Percentiles rank a stretch among this genome's conserved stretches.
Conservation (phyloP, 2,797 vertebrate species). For the Girardinus metallicus region DNA sequence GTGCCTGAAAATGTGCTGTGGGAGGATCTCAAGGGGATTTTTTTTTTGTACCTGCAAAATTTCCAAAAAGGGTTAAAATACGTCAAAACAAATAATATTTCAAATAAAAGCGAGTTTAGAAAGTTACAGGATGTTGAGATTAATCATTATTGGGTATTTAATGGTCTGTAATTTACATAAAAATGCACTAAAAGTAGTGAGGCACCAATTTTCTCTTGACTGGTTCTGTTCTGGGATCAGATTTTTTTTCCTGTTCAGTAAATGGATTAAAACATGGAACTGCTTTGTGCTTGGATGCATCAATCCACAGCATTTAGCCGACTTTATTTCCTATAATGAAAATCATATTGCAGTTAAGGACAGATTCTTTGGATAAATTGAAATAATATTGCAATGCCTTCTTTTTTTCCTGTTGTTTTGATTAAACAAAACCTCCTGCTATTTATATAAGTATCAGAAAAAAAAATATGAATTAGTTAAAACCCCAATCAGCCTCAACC, state of each 20-base stretch:
- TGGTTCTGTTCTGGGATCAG: not conserved
- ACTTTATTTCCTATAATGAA: not conserved
- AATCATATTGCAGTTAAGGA: not conserved
- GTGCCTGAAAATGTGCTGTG: not conserved
- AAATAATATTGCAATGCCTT: not conserved
- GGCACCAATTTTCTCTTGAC: not conserved
- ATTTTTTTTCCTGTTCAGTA: no score
- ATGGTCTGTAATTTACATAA: not conserved
- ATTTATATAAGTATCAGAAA: not conserved
- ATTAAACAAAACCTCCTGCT: not conserved
- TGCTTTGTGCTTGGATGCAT: not conserved
- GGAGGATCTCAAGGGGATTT: constrained; percentile 13
- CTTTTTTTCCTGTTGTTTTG: not conserved
- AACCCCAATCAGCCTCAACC: not conserved
- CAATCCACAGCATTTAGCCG: not conserved
- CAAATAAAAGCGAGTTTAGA: not conserved
- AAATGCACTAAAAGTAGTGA: not conserved
- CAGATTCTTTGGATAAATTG: not conserved
- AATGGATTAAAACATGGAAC: no score
- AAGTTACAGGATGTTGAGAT: not conserved
- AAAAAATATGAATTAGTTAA: not conserved
- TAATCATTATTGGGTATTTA: not conserved
- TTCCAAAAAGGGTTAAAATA: not conserved
- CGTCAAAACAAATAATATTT: not conserved
- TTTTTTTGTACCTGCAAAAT: constrained; percentile 9